Base-by-base conservation (phyloP, 2,113 vertebrate species). In the Salminus brasiliensis region DNA sequence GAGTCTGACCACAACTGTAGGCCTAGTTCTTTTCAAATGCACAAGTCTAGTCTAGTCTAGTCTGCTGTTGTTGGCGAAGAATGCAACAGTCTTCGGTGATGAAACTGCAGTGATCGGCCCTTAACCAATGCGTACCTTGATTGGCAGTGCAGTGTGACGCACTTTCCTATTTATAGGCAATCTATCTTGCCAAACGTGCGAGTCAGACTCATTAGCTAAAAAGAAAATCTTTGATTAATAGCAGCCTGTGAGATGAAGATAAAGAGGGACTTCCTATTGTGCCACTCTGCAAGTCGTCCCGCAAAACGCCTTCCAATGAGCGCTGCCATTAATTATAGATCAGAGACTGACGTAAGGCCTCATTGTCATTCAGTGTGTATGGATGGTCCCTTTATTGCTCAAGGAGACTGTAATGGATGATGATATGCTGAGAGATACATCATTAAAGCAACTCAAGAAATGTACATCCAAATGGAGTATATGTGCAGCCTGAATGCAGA, bases 171-270 rank as follows among this genome's bases (percentile, higher is more conserved):
- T 79, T 74, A 62, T 63, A 74, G 32, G 69, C 74, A 49, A 71
- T 84, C 78, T 74, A 49, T 23, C 45, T 32, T 27, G 78, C 86
- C 79, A 59, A 83, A 84, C 82, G 74, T 87, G 77, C 53, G 16
- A 34, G 2, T 41, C 63, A 29, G 55, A 66, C 68, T 87, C 87
- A 88, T 89, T 75, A 87, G 82, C 83, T 85, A 55, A 30, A 39
- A 57, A 79, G 81, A 86, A 87, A 52, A 74, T 0, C 71, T 39
- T 39, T 83, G 85, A 90, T 89, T 87, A 86, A 86, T 81, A 72
- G 25, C 23, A 6, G n/a, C 59, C 21, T 57, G 67, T 39, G 57
- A 74, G 63, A 62, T 60, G 59, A 53, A 68, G 78, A 62, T 53
- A 77, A 84, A 85, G 70, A 80, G 68, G 29, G 66, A 84, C 32